Evolutionary conservation across 2,797 vertebrate genomes (phyloP).

Genomic region (Coluber constrictor): DNA sequence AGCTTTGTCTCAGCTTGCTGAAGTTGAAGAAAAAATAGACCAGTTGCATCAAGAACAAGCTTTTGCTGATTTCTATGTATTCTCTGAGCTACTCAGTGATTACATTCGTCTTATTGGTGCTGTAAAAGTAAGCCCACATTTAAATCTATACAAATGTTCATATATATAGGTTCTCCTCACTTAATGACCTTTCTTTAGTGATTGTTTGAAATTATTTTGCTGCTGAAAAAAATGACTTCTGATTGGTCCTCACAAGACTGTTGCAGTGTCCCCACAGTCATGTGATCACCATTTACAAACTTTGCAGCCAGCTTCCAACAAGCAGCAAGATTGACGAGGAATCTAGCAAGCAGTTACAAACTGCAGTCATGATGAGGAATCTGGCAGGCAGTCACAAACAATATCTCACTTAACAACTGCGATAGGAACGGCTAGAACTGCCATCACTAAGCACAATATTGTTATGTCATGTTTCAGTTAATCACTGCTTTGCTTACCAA

Average conservation of each 20-base stretch:
- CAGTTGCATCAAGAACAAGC: slow-evolving; percentile 94
- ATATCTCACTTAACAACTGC: not conserved
- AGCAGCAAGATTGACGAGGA: not conserved
- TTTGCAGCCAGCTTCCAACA: not conserved
- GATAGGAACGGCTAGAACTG: not conserved
- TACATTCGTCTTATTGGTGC: slow-evolving; percentile 92
- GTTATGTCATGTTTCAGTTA: not conserved
- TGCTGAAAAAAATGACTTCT: not conserved
- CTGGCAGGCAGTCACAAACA: not conserved
- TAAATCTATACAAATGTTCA: not conserved
- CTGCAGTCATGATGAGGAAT: not conserved
- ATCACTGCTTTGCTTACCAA: not conserved
- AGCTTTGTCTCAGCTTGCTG: slow-evolving; percentile 93
- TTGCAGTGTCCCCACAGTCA: not conserved
- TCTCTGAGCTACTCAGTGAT: slow-evolving; percentile 92
- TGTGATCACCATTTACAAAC: not conserved
- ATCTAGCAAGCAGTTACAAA: not conserved
- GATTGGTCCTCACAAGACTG: not conserved
- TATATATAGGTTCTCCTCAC: not conserved
- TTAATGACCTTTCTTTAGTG: not conserved
- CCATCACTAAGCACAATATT: not conserved
- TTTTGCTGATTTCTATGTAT: slow-evolving; percentile 90
- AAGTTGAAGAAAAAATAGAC: slow-evolving; percentile 97
- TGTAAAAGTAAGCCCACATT: slow-evolving; percentile 81
- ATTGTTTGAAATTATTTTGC: not conserved